A percentile compares a stretch with the other conserved stretches of the same genome.
Evolutionary conservation across 2,113 vertebrate species (phyloP).

Genomic region (Rattus norvegicus): DNA sequence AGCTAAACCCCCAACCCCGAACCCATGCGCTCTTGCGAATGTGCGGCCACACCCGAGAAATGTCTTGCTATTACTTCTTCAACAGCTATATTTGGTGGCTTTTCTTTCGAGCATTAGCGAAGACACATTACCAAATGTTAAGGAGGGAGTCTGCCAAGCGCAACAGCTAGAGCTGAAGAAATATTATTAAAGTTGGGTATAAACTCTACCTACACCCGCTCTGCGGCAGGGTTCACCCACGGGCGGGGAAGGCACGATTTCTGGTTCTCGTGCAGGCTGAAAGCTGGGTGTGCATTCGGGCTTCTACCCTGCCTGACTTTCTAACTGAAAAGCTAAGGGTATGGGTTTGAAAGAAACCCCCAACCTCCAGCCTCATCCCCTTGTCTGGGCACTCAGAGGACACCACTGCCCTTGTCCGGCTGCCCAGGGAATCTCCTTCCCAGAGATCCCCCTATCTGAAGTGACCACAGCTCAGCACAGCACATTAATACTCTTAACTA

Average conservation of each 20-base stretch:
- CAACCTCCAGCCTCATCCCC: not conserved
- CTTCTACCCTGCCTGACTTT: not conserved
- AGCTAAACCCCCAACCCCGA: no score
- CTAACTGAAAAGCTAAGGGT: not conserved
- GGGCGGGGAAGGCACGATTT: not conserved
- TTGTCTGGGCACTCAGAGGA: not conserved
- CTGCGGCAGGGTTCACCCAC: not conserved
- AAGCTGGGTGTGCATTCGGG: not conserved
- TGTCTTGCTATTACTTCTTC: conserved; percentile 48
- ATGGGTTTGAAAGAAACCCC: not conserved
- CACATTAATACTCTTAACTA: conserved; percentile 53
- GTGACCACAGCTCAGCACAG: not conserved
- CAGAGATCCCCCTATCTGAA: conserved; percentile 11
- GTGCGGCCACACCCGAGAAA: not conserved
- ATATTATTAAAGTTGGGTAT: conserved; percentile 36
- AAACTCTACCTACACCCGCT: conserved; percentile 57
- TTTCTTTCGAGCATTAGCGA: conserved; percentile 70
- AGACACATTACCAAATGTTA: conserved; percentile 63
- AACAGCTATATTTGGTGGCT: conserved; percentile 71
- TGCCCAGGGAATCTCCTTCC: not conserved
- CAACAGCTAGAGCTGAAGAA: conserved; percentile 69
- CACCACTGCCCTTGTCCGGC: not conserved
- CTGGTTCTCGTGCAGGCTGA: not conserved
- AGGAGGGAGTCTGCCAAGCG: conserved; percentile 59
- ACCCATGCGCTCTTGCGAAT: rapidly evolving